These are phyloP conservation scores for Tychaedon coryphoeus DNA, from an alignment of 2,113 vertebrate species.

Conservation along the genomic window DNA sequence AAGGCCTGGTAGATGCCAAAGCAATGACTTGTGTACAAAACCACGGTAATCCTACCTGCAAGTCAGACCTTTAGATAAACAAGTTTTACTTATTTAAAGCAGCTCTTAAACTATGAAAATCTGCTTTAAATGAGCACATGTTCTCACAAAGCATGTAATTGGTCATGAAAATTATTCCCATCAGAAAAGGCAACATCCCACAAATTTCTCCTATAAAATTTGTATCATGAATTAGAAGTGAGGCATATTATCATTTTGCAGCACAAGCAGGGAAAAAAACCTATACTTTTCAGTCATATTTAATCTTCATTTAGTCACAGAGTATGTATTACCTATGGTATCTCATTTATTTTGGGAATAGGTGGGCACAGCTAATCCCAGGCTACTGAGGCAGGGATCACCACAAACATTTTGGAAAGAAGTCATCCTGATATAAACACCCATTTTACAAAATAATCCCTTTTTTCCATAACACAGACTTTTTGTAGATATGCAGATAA, in stretches of 20 bases:
- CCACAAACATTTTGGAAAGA: not conserved
- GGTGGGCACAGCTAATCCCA: not conserved
- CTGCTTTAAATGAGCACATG: not conserved
- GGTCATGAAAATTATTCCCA: not conserved
- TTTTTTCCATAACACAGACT: not conserved
- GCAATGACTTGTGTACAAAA: not conserved
- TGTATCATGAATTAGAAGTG: not conserved
- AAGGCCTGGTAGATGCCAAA: not conserved
- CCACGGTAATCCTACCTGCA: slow-evolving; percentile 17
- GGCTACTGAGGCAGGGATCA: not conserved
- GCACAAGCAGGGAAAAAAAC: not conserved
- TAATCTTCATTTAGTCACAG: not conserved
- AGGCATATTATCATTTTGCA: not conserved
- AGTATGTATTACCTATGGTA: not conserved
- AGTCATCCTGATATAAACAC: not conserved
- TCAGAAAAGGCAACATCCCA: not conserved
- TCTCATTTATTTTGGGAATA: not conserved
- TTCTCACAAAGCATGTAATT: not conserved
- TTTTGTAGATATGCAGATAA: not conserved
- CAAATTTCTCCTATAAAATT: not conserved
- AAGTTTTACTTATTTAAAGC: not conserved
- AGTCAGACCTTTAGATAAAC: slow-evolving; percentile 18
- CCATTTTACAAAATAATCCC: not conserved
- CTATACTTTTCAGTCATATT: not conserved
- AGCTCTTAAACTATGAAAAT: not conserved